Evolutionary conservation across 2,888 invertebrate species (phyloP), one percentile per base, ranked within the genome.

Genomic region (Ornithoptera priamus): DNA sequence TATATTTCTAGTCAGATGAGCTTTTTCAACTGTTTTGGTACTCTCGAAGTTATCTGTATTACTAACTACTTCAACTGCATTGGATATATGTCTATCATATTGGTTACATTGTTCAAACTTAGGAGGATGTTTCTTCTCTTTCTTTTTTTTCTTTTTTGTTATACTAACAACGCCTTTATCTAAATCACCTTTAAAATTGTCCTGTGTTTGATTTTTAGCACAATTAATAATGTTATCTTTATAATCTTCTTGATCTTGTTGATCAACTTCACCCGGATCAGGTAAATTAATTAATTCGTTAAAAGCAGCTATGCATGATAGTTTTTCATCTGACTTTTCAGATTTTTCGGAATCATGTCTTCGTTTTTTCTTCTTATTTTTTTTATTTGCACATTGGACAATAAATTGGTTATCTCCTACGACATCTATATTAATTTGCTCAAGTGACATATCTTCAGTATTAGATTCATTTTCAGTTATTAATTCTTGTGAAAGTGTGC

Each of bases 281-380:
- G 67, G 64, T 39, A 50, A 57, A 10, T 68, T 63, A 18, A 86
- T 73, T 67, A 87, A 70, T 56, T 85, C 80, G 75, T 89, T 82
- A 71, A 88, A 88, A 67, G 86, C 87, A 46, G 84, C 72, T 56
- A 85, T 85, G 71, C 87, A 87, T n/a, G 83, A 78, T 12, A 79
- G n/a, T 7, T 75, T 68, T 61, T 85, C 88, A 56, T 86, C 87
- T 20, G 74, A 72, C 72, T 84, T 85, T 8, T 89, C 90, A 18
- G 87, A 87, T 73, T 75, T 85, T 72, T 90, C 90, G 10, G 88
- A 88, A 74, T 90, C 91, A 74, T 75, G 81, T 0, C 83, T 81
- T 7, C 78, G 77, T 71, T 78, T 89, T 72, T 90, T 90, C 73
- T 90, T 90, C 71, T 91, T 90, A 71, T 87, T 90, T 74, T 90